phyloP scores from a whole-genome alignment of 2,888 invertebrate species.

The Stenoptilia bipunctidactyla region DNA sequence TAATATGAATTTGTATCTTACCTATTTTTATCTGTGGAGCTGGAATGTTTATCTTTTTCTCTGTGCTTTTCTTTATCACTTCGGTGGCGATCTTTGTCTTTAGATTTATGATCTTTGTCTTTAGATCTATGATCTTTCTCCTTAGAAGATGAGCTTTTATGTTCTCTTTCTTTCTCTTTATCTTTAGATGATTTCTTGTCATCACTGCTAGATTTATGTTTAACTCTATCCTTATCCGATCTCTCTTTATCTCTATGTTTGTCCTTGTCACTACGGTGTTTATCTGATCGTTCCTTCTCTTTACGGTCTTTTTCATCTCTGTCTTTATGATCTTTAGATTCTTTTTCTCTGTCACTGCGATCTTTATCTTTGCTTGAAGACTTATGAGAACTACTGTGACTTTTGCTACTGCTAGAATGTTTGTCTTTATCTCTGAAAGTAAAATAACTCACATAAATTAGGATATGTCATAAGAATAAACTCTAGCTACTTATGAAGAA shows the following conservation, averaged over 20 bases:
- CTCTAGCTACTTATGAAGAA: too few relatives aligned
- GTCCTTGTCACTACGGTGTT: slow-evolving; percentile 37
- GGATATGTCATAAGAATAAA: background rate
- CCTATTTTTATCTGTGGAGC: slow-evolving; percentile 72
- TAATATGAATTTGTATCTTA: too few relatives aligned
- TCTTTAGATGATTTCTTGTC: slow-evolving; percentile 32
- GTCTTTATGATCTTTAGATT: slow-evolving; percentile 36
- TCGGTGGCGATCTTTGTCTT: slow-evolving; percentile 47
- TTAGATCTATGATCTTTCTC: slow-evolving; percentile 23
- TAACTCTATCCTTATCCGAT: slow-evolving; percentile 24
- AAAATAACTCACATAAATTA: background rate
- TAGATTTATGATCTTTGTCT: slow-evolving; percentile 32
- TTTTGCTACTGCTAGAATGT: slow-evolving; percentile 60
- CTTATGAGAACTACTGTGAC: slow-evolving; percentile 68
- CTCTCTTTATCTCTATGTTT: slow-evolving; percentile 25
- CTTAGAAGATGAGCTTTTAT: slow-evolving; percentile 15
- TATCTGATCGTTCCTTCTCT: slow-evolving; percentile 47
- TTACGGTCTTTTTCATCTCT: slow-evolving; percentile 43
- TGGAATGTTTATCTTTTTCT: slow-evolving; percentile 48
- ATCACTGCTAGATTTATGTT: slow-evolving; percentile 24
- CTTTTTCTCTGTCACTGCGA: slow-evolving; percentile 53
- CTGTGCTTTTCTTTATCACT: slow-evolving; percentile 9
- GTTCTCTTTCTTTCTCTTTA: slow-evolving; percentile 21
- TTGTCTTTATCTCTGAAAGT: slow-evolving; percentile 58
- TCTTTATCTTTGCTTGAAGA: slow-evolving; percentile 66